Base-by-base conservation (phyloP, 1,140 invertebrate species). In the Cylas formicarius region DNA sequence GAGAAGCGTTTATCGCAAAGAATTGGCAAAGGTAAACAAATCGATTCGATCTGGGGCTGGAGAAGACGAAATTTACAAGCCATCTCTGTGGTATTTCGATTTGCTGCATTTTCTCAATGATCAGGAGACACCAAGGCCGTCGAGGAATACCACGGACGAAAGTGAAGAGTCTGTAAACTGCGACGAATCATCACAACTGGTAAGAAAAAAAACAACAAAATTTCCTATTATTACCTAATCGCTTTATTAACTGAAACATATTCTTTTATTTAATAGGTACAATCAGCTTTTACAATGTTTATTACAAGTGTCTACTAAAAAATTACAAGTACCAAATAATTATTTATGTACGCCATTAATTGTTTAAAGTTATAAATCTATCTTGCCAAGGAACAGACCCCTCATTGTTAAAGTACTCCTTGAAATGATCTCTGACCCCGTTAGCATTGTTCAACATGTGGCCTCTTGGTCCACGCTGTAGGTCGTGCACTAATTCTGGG, bases 1-100 rank as follows among this genome's bases (percentile, higher is more conserved):
- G 13, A 39, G 61, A 9, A 62, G 34, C 23, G 34, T 22, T 23
- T 36, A 36, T 28, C 34, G 29, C 11, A 32, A 32, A 32, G 29
- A 32, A 16, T 32, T 32, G 29, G 29, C 11, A 16, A 44, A 44
- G 29, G 21, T 36, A 8, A 26, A 26, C 14, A 22, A 22, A 36
- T 44, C 42, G 13, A 16, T 24, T 11, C 7, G 20, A 36, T 36
- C 21, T 23, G 42, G 42, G 33, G 19, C 33, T 35, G 22, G 31
- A 18, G 23, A 13, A 17, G 21, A 36, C 11, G 50, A 61, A 14
- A 33, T 50, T 9, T 62, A 62, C 39, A 45, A 36, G 37, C 58
- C 61, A 33, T 49, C 49, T 5, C 35, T 62, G 20, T 44, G 18
- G 22, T 36, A 35, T 24, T 26, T 44, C 21, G 31, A 35, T 26